Evolutionary conservation across 2,888 invertebrate genomes (phyloP).

Genomic region (Rotaria sp.): DNA sequence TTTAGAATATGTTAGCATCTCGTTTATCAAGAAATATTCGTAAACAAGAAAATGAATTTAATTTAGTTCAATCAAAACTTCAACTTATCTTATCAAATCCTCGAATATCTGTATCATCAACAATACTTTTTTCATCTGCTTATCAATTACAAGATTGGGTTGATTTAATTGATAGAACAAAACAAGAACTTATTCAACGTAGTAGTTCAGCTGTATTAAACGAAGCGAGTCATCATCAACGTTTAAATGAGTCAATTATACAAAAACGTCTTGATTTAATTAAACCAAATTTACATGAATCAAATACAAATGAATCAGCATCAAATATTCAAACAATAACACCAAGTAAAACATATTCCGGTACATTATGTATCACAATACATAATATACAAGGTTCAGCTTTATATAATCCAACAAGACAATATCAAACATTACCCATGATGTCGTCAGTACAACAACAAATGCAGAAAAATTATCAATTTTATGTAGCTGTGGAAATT

Average conservation of each 20-base stretch:
- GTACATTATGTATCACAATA: conserved; percentile 21
- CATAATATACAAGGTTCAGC: neutral
- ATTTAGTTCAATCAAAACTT: conserved; percentile 7
- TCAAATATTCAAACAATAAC: neutral
- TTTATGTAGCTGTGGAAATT: conserved; percentile 11
- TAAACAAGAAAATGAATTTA: conserved; percentile 1
- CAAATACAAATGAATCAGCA: neutral
- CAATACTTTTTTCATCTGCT: neutral
- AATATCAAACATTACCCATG: neutral
- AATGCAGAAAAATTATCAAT: neutral
- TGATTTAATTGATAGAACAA: conserved; percentile 4
- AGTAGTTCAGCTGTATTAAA: neutral
- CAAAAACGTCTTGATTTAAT: conserved; percentile 8
- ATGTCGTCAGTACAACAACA: neutral
- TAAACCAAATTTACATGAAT: conserved; percentile 13
- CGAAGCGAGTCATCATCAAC: neutral
- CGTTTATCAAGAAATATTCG: conserved; percentile 10
- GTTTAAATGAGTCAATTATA: neutral
- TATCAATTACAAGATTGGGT: conserved; percentile 27
- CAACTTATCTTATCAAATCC: neutral
- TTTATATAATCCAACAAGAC: neutral
- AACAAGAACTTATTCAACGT: neutral
- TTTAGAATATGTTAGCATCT: neutral
- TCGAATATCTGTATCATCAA: neutral
- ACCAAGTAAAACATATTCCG: neutral